Evolutionary conservation across 2,797 vertebrate genomes (phyloP).

Genomic region (Xerus rutilus): DNA sequence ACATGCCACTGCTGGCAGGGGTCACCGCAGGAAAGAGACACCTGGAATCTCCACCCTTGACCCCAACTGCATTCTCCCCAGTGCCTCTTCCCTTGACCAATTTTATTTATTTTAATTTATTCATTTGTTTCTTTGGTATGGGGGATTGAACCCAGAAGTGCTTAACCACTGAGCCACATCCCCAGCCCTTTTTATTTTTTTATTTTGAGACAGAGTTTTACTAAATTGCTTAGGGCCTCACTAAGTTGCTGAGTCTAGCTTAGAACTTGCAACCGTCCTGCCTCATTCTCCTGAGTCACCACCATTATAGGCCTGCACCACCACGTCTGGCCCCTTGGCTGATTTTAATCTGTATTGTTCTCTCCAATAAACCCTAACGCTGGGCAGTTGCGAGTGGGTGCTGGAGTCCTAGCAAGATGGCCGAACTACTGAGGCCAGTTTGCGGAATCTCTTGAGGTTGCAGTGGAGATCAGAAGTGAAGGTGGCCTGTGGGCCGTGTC

Average conservation of each 20-base stretch:
- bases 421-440: not conserved
- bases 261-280: too few species aligned
- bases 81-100: not conserved
- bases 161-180: too few species aligned
- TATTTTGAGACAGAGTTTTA: too few species aligned
- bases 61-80: not conserved
- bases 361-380: not conserved
- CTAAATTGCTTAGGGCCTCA: too few species aligned
- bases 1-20: not conserved
- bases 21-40: fast-evolving
- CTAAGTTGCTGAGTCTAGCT: too few species aligned
- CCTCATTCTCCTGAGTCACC: too few species aligned
- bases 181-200: too few species aligned
- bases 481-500: fast-evolving
- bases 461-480: not conserved
- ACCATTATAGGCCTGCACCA: too few species aligned
- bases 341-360: too few species aligned
- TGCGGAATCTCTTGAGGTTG: not conserved
- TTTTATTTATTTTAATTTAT: not conserved
- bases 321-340: too few species aligned
- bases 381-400: not conserved
- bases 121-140: too few species aligned
- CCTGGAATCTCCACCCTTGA: not conserved
- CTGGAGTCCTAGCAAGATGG: not conserved
- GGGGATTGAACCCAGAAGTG: too few species aligned